Percentiles rank a stretch among this genome's conserved stretches.
Evolutionary conservation across 1,140 invertebrate genomes (phyloP).

Genomic region (Galleria mellonella): DNA sequence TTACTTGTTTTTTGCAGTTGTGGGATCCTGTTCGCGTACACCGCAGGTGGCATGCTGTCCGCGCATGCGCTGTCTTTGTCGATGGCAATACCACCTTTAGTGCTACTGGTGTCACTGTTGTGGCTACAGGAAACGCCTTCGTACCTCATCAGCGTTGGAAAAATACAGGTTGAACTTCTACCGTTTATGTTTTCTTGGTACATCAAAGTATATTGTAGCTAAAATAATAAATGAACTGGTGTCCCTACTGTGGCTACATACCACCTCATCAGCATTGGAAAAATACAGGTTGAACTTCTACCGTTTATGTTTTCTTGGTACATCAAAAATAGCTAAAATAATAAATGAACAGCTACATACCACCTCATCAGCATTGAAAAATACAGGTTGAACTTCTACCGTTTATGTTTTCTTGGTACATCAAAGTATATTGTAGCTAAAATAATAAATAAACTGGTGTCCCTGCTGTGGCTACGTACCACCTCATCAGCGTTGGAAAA

Average conservation of each 20-base stretch:
- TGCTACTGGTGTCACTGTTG: slow-evolving; percentile 47
- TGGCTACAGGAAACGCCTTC: slow-evolving; percentile 66
- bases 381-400: slow-evolving; percentile 36
- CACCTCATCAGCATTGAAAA: slow-evolving; percentile 51
- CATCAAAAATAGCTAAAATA: too few species aligned
- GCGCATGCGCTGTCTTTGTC: slow-evolving; percentile 49
- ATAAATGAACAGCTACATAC: slow-evolving; percentile 59
- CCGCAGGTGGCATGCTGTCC: slow-evolving; percentile 47
- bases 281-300: slow-evolving; percentile 38
- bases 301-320: not conserved
- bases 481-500: slow-evolving; percentile 51
- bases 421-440: too few species aligned
- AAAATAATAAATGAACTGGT: too few species aligned
- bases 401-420: not conserved
- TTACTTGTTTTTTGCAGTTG: slow-evolving; percentile 33
- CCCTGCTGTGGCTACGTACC: slow-evolving; percentile 59
- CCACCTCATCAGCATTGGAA: slow-evolving; percentile 51
- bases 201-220: too few species aligned
- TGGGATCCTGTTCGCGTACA: slow-evolving; percentile 58
- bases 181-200: not conserved
- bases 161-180: slow-evolving; percentile 38
- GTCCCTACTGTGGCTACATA: slow-evolving; percentile 59
- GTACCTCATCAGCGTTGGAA: slow-evolving; percentile 52
- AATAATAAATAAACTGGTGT: too few species aligned
- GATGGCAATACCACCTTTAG: slow-evolving; percentile 45